Base-by-base conservation (phyloP, 1,140 invertebrate species). In the Zelostemma sp. region DNA sequence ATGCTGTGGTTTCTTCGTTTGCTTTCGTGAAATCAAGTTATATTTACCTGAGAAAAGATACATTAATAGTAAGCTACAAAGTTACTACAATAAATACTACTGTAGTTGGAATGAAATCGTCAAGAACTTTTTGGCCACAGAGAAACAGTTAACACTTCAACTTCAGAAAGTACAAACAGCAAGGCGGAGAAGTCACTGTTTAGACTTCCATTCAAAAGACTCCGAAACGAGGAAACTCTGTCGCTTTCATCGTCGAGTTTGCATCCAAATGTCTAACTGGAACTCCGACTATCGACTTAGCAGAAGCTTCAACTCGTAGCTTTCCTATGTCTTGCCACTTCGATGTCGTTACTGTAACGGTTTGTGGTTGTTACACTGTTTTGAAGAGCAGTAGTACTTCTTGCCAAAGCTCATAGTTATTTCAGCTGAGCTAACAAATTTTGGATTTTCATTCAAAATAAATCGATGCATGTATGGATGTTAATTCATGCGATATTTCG, bases 131-230 rank as follows among this genome's bases (percentile, higher is more conserved):
- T 59, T 12, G 55, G 48, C 28, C 14, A 35, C 55, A 57, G 51
- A 51, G 47, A 55, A 35, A 35, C 43, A 65, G 56, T 70, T 70
- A 70, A 65, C 57, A 61, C 61, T 64, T 57, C 59, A 28, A 40
- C 53, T 43, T 57, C 56, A 70, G 61, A 70, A 70, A 70, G 61
- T 70, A 53, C 67, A 70, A 70, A 70, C 61, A 70, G 61, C 61
- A 61, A 25, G 51, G 47, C 12, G 46, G 61, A 56, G 51, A 57
- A 57, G 41, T 65, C 53, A 45, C 62, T 62, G 68, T 62, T 65
- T 70, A 61, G 61, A 70, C 62, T 65, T 65, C 61, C 68, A 58
- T 70, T 61, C 49, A 65, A 61, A 70, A 54, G 68, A 57, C 48
- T 70, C 43, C 48, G 62, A 65, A 65, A 65, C 68, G 58, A 70